These are phyloP conservation scores for Drosophila rellima DNA, from an alignment of 2,888 invertebrate genomes.

Conservation along the genomic window DNA sequence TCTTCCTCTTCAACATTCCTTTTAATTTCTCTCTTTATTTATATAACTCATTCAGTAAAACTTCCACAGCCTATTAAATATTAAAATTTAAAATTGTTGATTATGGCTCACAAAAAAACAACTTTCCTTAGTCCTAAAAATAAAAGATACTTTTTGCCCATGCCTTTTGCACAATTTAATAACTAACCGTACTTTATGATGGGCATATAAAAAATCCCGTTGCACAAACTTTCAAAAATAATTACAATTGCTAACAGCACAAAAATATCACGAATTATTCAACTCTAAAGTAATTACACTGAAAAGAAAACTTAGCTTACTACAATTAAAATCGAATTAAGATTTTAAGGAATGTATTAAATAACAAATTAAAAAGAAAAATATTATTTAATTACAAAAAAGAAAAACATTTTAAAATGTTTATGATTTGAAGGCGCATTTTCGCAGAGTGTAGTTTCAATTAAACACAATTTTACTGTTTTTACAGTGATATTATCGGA, in stretches of 20 bases:
- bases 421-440: not conserved
- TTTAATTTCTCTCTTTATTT: not conserved
- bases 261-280: slow-evolving; percentile 2
- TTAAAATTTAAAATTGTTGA: not conserved
- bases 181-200: not conserved
- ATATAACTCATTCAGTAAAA: not conserved
- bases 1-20: not conserved
- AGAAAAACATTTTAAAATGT: not conserved
- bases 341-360: not conserved
- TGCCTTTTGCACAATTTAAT: not conserved
- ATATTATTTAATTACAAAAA: not conserved
- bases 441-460: not conserved
- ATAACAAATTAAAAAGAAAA: not conserved
- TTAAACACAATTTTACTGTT: slow-evolving; percentile 3
- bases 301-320: not conserved
- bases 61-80: not conserved
- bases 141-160: not conserved
- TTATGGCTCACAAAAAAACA: not conserved
- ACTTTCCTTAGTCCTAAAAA: not conserved
- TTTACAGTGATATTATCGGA: slow-evolving; percentile 8
- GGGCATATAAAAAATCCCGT: slow-evolving; percentile 8
- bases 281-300: slow-evolving; percentile 1
- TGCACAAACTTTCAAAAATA: slow-evolving; percentile 11
- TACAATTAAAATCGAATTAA: slow-evolving; percentile 6
- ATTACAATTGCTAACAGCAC: not conserved